These are phyloP conservation scores for Crotalus horridus DNA, from an alignment of 2,113 vertebrate genomes.

Conservation along the genomic window DNA sequence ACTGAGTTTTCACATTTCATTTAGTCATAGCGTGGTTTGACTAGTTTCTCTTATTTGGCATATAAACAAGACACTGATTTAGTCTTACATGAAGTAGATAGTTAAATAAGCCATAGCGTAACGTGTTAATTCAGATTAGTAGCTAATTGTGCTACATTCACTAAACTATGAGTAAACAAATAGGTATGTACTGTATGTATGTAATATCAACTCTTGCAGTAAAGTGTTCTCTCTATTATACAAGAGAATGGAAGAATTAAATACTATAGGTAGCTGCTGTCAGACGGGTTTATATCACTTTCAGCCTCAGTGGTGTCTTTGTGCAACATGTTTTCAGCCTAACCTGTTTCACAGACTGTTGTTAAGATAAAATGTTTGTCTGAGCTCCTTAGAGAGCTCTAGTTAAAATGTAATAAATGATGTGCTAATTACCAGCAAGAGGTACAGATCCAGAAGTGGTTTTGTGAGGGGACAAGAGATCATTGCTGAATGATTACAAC, in stretches of 20 bases:
- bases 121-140: neutral
- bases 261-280: neutral
- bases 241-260: neutral
- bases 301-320: neutral
- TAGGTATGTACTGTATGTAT: neutral
- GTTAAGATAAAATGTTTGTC: neutral
- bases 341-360: neutral
- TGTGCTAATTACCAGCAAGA: neutral
- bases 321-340: neutral
- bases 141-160: neutral
- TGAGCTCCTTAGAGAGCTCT: neutral
- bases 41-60: neutral
- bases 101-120: neutral
- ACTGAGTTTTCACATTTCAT: neutral
- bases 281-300: neutral
- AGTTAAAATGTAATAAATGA: neutral
- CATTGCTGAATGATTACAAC: neutral
- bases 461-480: neutral
- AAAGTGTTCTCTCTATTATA: neutral
- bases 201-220: neutral
- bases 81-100: neutral
- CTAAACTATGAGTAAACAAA: neutral
- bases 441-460: neutral
- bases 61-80: neutral
- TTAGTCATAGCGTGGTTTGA: neutral